These are phyloP conservation scores for Parnassius mnemosyne DNA, from an alignment of 2,888 invertebrate genomes.

Conservation along the genomic window DNA sequence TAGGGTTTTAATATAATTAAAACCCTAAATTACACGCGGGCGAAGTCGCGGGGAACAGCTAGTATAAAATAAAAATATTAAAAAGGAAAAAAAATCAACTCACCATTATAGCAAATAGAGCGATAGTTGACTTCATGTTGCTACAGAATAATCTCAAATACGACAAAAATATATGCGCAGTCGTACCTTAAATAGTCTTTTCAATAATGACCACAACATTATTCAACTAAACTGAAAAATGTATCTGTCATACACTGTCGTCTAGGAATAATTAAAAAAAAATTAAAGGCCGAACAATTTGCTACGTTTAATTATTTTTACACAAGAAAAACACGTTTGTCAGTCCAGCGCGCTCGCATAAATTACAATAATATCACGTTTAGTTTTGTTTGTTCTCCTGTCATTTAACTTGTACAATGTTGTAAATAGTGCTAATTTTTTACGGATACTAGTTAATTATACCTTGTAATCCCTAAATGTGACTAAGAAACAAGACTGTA, in stretches of 20 bases:
- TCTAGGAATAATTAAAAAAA: not conserved
- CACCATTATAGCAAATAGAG: conserved; percentile 10
- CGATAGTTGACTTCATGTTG: conserved; percentile 14
- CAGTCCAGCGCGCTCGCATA: not conserved
- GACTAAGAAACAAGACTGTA: no score
- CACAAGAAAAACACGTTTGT: not conserved
- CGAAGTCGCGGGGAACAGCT: no score
- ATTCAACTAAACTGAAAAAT: not conserved
- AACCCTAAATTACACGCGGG: no score
- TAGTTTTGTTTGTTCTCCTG: no score
- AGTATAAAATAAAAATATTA: no score
- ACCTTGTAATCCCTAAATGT: no score
- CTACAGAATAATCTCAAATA: not conserved
- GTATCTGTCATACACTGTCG: conserved; percentile 2
- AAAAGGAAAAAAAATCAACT: conserved; percentile 6
- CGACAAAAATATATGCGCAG: not conserved
- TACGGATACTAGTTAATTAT: no score
- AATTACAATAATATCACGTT: not conserved
- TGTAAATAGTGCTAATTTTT: no score
- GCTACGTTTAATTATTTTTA: not conserved
- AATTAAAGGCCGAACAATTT: conserved; percentile 6
- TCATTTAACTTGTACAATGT: no score
- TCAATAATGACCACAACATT: not conserved
- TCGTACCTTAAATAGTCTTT: conserved; percentile 5
- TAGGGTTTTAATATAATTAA: no score